A percentile compares a stretch with the other conserved stretches of the same genome.
Conservation (phyloP, 2,797 vertebrate genomes). For the Tenualosa ilisha region DNA sequence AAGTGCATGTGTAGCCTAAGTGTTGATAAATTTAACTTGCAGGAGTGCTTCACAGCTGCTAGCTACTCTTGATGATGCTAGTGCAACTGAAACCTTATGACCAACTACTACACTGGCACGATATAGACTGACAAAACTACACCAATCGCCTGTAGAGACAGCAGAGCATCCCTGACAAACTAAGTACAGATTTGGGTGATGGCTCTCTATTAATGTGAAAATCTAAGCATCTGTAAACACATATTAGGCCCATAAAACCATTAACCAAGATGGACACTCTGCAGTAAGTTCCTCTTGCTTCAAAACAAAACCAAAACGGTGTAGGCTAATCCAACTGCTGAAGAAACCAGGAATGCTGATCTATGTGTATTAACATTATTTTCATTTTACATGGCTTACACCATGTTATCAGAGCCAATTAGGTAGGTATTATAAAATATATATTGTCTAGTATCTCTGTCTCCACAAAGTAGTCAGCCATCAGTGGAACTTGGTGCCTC, state of each 20-base stretch:
- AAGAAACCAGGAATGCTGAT: not conserved
- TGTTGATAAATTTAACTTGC: constrained; percentile 13
- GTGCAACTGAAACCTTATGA: not conserved
- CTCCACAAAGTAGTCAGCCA: not conserved
- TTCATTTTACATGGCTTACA: not conserved
- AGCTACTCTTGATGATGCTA: constrained; percentile 5
- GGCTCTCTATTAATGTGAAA: not conserved
- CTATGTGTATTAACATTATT: not conserved
- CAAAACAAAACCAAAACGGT: not conserved
- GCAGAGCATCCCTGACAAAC: not conserved
- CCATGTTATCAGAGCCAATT: not conserved
- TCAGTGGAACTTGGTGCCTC: not conserved
- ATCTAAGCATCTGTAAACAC: not conserved
- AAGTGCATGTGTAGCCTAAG: constrained; percentile 16
- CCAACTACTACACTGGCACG: not conserved
- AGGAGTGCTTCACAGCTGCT: constrained; percentile 11
- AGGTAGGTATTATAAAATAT: not conserved
- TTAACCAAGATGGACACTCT: not conserved
- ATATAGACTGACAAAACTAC: not conserved
- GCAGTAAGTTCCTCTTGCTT: too few species aligned
- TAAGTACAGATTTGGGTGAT: not conserved
- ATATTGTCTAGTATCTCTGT: not conserved
- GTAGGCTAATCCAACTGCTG: not conserved
- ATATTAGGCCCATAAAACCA: not conserved
- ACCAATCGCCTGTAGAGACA: not conserved